A percentile compares a stretch with the other conserved stretches of the same genome.
Evolutionary conservation across 2,888 invertebrate genomes (phyloP).

Genomic region (Chalcosyrphus nemorum): DNA sequence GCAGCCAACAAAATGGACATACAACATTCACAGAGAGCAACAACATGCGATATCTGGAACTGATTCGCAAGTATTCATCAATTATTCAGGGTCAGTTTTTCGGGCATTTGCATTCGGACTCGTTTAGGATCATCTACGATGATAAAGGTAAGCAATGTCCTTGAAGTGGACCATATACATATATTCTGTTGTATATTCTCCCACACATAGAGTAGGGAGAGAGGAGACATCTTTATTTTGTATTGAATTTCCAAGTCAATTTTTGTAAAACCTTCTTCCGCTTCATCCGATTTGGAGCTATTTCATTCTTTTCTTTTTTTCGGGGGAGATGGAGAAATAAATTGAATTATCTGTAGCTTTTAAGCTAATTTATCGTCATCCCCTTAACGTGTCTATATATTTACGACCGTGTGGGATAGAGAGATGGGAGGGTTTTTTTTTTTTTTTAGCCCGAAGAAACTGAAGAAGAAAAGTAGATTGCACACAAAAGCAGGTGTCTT

Average conservation of each 20-base stretch:
- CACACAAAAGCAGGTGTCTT: slow-evolving; percentile 66
- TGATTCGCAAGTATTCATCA: slow-evolving; percentile 89
- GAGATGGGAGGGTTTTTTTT: too few species aligned
- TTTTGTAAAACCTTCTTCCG: slow-evolving; percentile 30
- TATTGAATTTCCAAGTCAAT: slow-evolving; percentile 19
- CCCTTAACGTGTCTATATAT: slow-evolving; percentile 23
- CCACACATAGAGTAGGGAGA: neutral
- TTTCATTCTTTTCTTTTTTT: too few species aligned
- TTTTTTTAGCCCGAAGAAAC: neutral
- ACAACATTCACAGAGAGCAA: slow-evolving; percentile 87
- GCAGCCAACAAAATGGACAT: slow-evolving; percentile 84
- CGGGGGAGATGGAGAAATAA: slow-evolving; percentile 51
- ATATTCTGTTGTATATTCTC: neutral
- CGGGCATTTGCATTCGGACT: slow-evolving; percentile 95
- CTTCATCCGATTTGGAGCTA: slow-evolving; percentile 48
- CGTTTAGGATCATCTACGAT: slow-evolving; percentile 93
- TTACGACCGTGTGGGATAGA: neutral
- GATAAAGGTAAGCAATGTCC: slow-evolving; percentile 85
- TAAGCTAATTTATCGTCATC: slow-evolving; percentile 69
- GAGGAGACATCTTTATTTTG: neutral
- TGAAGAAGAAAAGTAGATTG: slow-evolving; percentile 52
- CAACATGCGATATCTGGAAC: slow-evolving; percentile 89
- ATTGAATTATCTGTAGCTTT: slow-evolving; percentile 72
- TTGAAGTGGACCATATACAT: slow-evolving; percentile 7
- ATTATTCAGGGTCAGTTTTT: slow-evolving; percentile 96